Evolutionary conservation across 2,888 invertebrate species (phyloP), one percentile per base, ranked within the genome.

Genomic region (Parnassius smintheus): DNA sequence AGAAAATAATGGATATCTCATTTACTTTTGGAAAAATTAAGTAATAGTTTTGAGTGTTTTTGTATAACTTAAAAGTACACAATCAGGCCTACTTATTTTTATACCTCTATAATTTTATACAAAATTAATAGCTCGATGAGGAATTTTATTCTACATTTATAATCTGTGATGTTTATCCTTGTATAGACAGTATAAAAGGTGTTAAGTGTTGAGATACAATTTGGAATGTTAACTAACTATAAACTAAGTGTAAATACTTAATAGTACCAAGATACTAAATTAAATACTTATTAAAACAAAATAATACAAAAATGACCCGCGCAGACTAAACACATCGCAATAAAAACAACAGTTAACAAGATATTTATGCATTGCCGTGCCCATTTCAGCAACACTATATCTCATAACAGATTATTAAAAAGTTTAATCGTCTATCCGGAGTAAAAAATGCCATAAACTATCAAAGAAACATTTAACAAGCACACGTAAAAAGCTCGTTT

Each of bases 241-340:
- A 66, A 84, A 71, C 80, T 86, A 87, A 84, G 74, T 78, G 72
- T 79, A 65, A 72, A 69, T 65, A 68, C 70, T 69, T 77, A 84
- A 84, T 84, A 86, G 85, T 87, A 88, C 83, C 83, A 82, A 83
- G 87, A 86, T 85, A 86, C 83, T 84, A 82, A 77, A 82, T 85
- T 87, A 87, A 86, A 89, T 88, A 88, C 80, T 78, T 79, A 83
- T 77, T 67, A 70, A 73, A 77, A 35, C 18, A 75, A 78, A 80
- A 81, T 82, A 78, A 85, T 75, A 81, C 80, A 80, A 75, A 68
- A 72, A 68, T 68, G 71, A 74, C 75, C 72, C 72, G 72, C 76
- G 77, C 80, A 76, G 72, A 71, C 72, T 61, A 64, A 64, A 70
- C 66, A 59, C 61, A 49, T 51, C 48, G 62, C 55, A 68, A 35